Evolutionary conservation across 2,888 invertebrate genomes (phyloP).

Genomic region (Oasisia sp.): DNA sequence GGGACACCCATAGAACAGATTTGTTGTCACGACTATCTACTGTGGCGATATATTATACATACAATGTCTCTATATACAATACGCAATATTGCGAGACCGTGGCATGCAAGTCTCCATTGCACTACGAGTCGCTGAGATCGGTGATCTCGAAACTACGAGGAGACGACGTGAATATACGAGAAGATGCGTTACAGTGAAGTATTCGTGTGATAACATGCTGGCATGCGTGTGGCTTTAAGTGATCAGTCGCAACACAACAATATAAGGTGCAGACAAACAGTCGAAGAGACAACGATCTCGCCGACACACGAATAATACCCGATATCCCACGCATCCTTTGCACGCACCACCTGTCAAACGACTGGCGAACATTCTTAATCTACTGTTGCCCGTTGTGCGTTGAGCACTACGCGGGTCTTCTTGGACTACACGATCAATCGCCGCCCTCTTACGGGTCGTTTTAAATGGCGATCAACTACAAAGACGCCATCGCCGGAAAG

Average conservation of each 20-base stretch:
- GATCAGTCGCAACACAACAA: slow-evolving; percentile 12
- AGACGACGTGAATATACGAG: neutral
- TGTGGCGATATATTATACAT: slow-evolving; percentile 13
- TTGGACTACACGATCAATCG: neutral
- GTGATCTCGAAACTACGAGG: neutral
- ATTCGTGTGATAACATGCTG: slow-evolving; percentile 1
- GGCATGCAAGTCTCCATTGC: neutral
- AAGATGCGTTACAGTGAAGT: neutral
- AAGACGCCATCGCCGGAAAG: neutral
- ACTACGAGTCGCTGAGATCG: slow-evolving; percentile 12
- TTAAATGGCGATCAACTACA: neutral
- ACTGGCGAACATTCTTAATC: neutral
- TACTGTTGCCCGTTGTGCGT: neutral
- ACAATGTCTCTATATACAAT: slow-evolving; percentile 11
- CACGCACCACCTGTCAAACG: neutral
- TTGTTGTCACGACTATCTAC: neutral
- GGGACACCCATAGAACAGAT: neutral
- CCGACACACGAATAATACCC: neutral
- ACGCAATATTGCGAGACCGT: neutral
- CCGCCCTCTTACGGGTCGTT: neutral
- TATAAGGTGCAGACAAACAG: neutral
- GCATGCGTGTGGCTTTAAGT: neutral
- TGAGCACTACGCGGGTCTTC: neutral
- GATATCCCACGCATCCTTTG: neutral
- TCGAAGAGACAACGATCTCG: neutral